Base-by-base conservation (phyloP, 1,140 invertebrate species). In the Lerema accius region DNA sequence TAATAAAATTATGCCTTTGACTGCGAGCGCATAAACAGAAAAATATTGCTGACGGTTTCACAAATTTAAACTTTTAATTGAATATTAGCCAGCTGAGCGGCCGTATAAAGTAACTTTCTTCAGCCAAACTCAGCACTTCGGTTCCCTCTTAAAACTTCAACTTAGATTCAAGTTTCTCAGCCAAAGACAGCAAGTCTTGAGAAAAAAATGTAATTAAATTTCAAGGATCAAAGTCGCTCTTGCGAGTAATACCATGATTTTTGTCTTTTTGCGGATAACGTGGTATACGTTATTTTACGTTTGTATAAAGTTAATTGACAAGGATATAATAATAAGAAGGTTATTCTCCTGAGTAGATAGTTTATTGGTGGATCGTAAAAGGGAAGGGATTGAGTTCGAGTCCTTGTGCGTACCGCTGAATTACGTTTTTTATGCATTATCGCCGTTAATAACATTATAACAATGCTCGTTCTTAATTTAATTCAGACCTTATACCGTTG, bases 11-110 rank as follows among this genome's bases (percentile, higher is more conserved):
- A 67, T 68, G 62, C 53, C 67, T 70, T 69, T 66, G 66, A 53
- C 43, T 49, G 35, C 46, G 46, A 39, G 10, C 50, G 69, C 65
- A 71, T 77, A 78, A 79, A 79, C 74, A 72, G 58, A 79, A 79
- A 58, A 80, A 79, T 79, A 77, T 79, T 73, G 65, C 72, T 64
- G 55, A 70, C 59, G 66, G 69, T 68, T 71, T 70, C 45, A 49
- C 71, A 81, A 81, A 80, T 80, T 81, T 73, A 79, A 83, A 81
- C 69, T 83, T 83, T 83, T 81, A 81, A 83, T 83, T 83, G 80
- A 83, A 83, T 83, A 83, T 83, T 81, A 83, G 71, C 74, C 76
- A 78, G 67, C 65, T 78, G 74, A 81, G 69, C 76, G 65, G 67
- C 55, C 65, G 69, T 65, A 42, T 66, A 59, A 71, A 71, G 55